A percentile compares a stretch with the other conserved stretches of the same genome.
These are phyloP conservation scores for Furnarius figulus DNA, from an alignment of 2,113 vertebrate genomes.

Conservation along the genomic window DNA sequence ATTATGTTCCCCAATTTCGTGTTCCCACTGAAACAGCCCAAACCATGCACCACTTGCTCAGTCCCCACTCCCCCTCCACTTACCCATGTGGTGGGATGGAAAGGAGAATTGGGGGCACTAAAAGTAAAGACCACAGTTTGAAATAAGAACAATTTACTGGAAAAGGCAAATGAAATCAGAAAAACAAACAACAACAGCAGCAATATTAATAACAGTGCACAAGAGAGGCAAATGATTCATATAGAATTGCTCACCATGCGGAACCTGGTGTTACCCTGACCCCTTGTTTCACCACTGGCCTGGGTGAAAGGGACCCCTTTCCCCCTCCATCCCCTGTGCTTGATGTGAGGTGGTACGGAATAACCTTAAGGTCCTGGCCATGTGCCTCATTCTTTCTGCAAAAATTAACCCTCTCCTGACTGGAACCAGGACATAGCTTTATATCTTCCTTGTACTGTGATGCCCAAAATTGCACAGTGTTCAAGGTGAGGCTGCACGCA, in stretches of 20 bases:
- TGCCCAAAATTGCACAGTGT: not conserved
- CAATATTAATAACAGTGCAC: too few species aligned
- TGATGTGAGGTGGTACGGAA: not conserved
- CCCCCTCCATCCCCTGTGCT: rapidly evolving
- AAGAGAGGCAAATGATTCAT: not conserved
- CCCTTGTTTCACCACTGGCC: rapidly evolving
- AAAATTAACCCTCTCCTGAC: not conserved
- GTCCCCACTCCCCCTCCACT: not conserved
- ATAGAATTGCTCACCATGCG: rapidly evolving
- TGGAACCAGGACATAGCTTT: not conserved
- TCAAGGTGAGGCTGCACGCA: not conserved
- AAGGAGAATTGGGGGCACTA: not conserved
- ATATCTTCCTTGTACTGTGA: rapidly evolving
- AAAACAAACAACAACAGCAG: not conserved
- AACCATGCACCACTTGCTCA: rapidly evolving
- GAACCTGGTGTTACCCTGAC: rapidly evolving
- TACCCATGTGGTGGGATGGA: not conserved
- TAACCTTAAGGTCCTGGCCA: not conserved
- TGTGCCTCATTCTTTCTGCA: not conserved
- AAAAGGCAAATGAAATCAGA: not conserved
- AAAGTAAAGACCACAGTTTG: not conserved
- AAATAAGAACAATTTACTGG: not conserved
- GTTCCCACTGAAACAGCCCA: not conserved
- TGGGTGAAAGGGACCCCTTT: rapidly evolving
- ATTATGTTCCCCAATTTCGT: not conserved